These are phyloP conservation scores for Lagodon rhomboides DNA, from an alignment of 2,797 vertebrate species.

Conservation along the genomic window DNA sequence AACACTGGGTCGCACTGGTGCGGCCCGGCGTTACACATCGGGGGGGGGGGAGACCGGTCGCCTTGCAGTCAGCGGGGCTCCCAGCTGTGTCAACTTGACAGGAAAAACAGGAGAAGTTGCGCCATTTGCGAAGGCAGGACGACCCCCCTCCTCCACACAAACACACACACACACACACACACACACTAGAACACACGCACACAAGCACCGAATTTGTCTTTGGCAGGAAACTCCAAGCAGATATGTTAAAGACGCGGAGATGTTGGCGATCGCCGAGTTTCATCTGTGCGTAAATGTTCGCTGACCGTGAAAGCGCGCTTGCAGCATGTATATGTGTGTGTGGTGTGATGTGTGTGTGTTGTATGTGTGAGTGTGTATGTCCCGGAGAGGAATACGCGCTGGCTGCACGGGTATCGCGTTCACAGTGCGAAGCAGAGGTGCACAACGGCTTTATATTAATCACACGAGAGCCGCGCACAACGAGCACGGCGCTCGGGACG, in stretches of 20 bases:
- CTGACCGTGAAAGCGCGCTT: slow-evolving; percentile 70
- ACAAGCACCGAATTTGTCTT: slow-evolving; percentile 11
- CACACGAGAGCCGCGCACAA: slow-evolving; percentile 32
- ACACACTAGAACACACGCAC: slow-evolving; percentile 13
- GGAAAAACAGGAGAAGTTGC: slow-evolving; percentile 73
- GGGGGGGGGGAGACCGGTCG: slow-evolving; percentile 12
- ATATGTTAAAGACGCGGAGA: slow-evolving; percentile 35
- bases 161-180: not conserved
- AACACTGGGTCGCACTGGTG: slow-evolving; percentile 6
- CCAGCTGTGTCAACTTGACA: slow-evolving; percentile 79
- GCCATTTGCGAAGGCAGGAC: slow-evolving; percentile 63
- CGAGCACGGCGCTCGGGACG: slow-evolving; percentile 40
- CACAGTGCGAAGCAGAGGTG: slow-evolving; percentile 40
- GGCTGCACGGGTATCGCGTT: slow-evolving; percentile 48
- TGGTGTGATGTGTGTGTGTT: slow-evolving; percentile 17
- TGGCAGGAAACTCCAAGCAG: slow-evolving; percentile 9
- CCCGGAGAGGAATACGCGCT: slow-evolving; percentile 66
- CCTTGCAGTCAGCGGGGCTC: slow-evolving; percentile 42
- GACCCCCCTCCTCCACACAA: slow-evolving; percentile 1
- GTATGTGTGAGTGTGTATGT: slow-evolving; percentile 47
- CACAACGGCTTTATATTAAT: slow-evolving; percentile 53
- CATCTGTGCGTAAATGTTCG: slow-evolving; percentile 79
- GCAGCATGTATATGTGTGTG: slow-evolving; percentile 19
- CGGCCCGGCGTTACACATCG: slow-evolving; percentile 20
- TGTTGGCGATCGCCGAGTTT: slow-evolving; percentile 51